These are phyloP conservation scores for Coleophora deauratella DNA, from an alignment of 2,888 invertebrate genomes.

Conservation along the genomic window DNA sequence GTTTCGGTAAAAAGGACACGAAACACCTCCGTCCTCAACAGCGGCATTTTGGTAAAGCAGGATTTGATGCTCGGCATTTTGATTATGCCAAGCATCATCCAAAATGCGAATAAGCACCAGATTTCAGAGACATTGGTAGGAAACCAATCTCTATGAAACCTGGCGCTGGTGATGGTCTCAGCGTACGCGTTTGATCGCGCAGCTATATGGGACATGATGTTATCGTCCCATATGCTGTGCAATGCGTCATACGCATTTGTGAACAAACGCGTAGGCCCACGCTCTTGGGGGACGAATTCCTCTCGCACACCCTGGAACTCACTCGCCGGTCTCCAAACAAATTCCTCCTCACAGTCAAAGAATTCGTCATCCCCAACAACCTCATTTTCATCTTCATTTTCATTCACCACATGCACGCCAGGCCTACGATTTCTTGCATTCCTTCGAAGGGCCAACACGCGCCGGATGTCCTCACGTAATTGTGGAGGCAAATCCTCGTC, in stretches of 20 bases:
- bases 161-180: neutral
- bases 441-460: neutral
- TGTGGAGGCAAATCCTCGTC: neutral
- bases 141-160: constrained; percentile 3
- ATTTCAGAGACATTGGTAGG: constrained; percentile 7
- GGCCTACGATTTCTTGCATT: neutral
- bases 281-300: neutral
- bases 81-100: constrained; percentile 9
- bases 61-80: constrained; percentile 9
- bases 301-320: neutral
- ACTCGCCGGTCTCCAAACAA: neutral
- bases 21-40: constrained; percentile 8
- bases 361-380: neutral
- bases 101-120: constrained; percentile 7
- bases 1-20: constrained; percentile 6
- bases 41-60: constrained; percentile 7
- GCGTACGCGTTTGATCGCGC: constrained; percentile 10
- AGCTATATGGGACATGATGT: constrained; percentile 6
- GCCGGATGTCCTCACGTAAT: neutral
- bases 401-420: neutral
- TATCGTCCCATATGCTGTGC: constrained; percentile 9
- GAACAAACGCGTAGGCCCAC: neutral
- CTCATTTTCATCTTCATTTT: neutral
- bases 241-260: constrained; percentile 10
- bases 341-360: neutral